phyloP scores from a whole-genome alignment of 2,113 vertebrate genomes.

The Trachemys scripta region DNA sequence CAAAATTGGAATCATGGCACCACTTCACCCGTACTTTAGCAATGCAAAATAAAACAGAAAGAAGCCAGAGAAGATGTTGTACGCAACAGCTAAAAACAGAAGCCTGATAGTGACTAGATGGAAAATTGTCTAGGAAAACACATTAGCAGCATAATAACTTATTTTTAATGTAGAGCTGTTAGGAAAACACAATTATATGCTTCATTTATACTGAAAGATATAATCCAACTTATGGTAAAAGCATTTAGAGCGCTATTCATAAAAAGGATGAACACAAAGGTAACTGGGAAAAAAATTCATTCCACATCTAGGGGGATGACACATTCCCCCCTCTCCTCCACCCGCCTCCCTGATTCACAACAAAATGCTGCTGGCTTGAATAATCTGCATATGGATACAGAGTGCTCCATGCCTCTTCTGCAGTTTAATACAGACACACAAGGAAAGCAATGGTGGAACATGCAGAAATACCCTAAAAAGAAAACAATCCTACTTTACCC shows the following conservation, averaged over 20 bases:
- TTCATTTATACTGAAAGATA: constrained; percentile 69
- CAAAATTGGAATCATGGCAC: constrained; percentile 1
- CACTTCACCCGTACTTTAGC: not conserved
- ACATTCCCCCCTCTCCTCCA: not conserved
- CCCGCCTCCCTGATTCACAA: not conserved
- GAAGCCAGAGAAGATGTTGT: not conserved
- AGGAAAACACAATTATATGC: constrained; percentile 77
- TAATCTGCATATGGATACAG: not conserved
- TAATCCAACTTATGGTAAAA: constrained; percentile 18
- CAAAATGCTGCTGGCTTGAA: not conserved
- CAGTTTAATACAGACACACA: not conserved
- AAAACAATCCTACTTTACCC: not conserved
- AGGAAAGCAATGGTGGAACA: not conserved
- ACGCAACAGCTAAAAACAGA: constrained; percentile 14
- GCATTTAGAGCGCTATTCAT: constrained; percentile 14
- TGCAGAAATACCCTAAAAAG: not conserved
- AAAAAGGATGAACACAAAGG: not conserved
- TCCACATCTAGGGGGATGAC: not conserved
- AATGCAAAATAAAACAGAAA: constrained; percentile 1
- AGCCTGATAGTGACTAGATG: constrained; percentile 5
- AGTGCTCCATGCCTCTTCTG: not conserved
- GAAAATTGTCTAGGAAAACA: constrained; percentile 61
- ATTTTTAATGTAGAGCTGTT: constrained; percentile 66
- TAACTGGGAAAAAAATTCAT: not conserved
- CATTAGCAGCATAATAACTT: constrained; percentile 65